Evolutionary conservation across 2,797 vertebrate genomes (phyloP).

Genomic region (Anolis apletophallus): DNA sequence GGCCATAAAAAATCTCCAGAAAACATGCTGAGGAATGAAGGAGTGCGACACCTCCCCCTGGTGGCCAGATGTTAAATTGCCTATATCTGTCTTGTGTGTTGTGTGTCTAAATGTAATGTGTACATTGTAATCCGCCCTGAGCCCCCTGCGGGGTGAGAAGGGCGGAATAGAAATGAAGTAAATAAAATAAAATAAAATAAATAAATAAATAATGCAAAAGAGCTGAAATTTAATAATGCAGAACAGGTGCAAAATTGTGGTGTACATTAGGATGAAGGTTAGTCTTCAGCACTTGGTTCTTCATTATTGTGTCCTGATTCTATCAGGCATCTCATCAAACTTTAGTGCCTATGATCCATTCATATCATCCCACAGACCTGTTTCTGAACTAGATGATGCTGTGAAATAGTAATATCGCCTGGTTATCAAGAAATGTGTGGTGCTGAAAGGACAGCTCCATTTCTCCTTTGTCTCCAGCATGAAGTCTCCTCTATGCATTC

Average conservation of each 20-base stretch:
- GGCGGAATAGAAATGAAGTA: too few species aligned
- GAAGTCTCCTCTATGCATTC: neutral
- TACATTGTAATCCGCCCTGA: too few species aligned
- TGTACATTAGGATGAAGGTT: neutral
- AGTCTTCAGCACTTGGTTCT: neutral
- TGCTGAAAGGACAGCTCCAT: slow-evolving; percentile 7
- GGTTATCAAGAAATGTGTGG: neutral
- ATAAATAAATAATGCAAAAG: too few species aligned
- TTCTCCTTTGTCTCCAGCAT: neutral
- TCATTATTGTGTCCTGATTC: slow-evolving; percentile 2
- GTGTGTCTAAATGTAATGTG: too few species aligned
- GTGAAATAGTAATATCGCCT: neutral
- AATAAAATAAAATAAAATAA: too few species aligned
- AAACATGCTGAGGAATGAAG: too few species aligned
- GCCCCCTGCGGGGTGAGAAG: too few species aligned
- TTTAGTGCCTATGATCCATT: neutral
- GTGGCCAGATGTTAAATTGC: too few species aligned
- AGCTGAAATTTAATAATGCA: neutral
- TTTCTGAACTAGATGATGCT: neutral
- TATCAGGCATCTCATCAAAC: slow-evolving; percentile 4
- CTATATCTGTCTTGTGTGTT: too few species aligned
- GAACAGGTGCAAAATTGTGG: neutral
- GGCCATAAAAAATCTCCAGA: too few species aligned
- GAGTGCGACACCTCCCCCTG: too few species aligned
- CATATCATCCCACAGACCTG: neutral